Conservation (phyloP, 1,140 invertebrate genomes). For the Berghia stephanieae region DNA sequence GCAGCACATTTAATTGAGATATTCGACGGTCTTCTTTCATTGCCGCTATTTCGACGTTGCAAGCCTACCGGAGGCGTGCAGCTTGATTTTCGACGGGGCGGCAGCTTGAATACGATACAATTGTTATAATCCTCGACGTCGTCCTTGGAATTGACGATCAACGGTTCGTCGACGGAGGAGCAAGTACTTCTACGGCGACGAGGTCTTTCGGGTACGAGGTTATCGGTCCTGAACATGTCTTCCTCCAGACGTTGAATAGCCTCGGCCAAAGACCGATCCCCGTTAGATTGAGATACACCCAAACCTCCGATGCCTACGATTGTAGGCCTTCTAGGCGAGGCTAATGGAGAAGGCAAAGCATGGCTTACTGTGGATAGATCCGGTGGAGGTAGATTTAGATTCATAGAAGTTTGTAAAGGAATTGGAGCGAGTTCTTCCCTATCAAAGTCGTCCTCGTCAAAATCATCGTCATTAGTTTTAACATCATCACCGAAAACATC, state of each 20-base stretch:
- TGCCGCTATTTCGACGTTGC: background rate
- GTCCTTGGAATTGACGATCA: background rate
- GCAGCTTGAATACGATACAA: background rate
- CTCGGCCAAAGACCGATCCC: background rate
- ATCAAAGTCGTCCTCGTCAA: too few species aligned
- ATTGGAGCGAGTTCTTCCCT: too few species aligned
- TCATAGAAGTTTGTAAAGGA: too few species aligned
- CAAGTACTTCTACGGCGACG: background rate
- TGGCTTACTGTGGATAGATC: background rate
- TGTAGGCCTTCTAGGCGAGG: background rate
- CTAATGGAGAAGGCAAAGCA: background rate
- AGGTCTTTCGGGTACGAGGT: background rate
- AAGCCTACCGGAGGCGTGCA: background rate
- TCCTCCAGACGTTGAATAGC: background rate
- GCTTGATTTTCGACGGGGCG: slow-evolving; percentile 9
- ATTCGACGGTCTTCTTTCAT: too few species aligned
- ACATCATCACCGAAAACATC: too few species aligned
- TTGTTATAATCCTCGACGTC: slow-evolving; percentile 16
- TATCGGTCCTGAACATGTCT: background rate
- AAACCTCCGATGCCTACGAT: slow-evolving; percentile 8
- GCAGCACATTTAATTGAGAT: too few species aligned
- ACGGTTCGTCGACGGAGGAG: background rate
- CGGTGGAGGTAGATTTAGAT: background rate
- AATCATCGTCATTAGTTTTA: too few species aligned
- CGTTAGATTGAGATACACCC: background rate